A percentile compares a stretch with the other conserved stretches of the same genome.
Conservation (phyloP, 2,113 vertebrate genomes). For the Indicator maculatus region DNA sequence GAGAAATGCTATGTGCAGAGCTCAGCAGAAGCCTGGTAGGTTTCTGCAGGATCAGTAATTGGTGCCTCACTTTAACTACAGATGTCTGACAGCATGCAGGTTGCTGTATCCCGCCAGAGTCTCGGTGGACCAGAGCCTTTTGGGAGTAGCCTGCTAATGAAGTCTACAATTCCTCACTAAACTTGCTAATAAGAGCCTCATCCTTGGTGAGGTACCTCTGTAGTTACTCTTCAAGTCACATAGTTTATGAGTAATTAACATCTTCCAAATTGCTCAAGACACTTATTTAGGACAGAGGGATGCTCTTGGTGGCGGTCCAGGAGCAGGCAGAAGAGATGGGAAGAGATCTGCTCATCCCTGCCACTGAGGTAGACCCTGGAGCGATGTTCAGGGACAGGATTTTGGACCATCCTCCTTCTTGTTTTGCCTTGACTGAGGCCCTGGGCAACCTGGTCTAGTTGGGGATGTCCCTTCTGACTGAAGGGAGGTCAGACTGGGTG, state of each 20-base stretch:
- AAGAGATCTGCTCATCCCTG: neutral
- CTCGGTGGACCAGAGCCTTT: neutral
- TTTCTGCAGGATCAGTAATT: neutral
- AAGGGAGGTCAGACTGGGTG: no score
- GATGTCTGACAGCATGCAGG: neutral
- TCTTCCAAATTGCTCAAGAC: neutral
- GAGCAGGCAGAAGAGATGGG: neutral
- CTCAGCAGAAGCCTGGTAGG: neutral
- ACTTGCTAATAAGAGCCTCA: neutral
- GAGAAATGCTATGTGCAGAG: fast-evolving
- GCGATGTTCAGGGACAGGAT: fast-evolving
- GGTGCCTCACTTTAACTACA: neutral
- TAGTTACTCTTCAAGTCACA: slow-evolving; percentile 33
- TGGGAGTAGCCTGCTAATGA: slow-evolving; percentile 37
- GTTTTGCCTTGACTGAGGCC: neutral
- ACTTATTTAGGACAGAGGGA: neutral
- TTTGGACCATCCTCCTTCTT: neutral
- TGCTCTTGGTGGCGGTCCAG: neutral
- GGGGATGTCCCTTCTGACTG: no score
- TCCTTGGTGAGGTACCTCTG: neutral
- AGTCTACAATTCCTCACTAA: neutral
- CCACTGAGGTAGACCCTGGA: fast-evolving
- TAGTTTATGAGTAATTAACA: slow-evolving; percentile 21
- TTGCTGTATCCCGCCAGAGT: neutral
- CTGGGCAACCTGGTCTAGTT: no score